Conservation (phyloP, 2,113 vertebrate species). For the Atractosteus spatula region DNA sequence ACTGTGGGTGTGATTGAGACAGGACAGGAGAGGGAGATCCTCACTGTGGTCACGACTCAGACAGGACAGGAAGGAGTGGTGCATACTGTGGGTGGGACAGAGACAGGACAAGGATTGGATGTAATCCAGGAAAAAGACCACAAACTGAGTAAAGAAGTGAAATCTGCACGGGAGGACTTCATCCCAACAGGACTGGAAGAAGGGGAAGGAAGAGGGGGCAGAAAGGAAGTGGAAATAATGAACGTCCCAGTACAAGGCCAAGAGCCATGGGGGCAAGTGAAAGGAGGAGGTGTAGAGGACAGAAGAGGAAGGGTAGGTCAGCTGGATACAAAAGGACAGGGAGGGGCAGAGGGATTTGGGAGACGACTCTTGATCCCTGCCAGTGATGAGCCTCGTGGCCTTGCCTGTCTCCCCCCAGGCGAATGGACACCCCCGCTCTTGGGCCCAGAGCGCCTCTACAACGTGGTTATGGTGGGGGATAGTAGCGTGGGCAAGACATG, state of each 20-base stretch:
- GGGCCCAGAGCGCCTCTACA: conserved; percentile 65
- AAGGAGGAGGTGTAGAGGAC: not conserved
- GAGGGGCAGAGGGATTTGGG: conserved; percentile 1
- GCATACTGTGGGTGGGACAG: too few species aligned
- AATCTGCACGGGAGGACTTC: too few species aligned
- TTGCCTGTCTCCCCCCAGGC: conserved; percentile 22
- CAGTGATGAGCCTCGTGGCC: not conserved
- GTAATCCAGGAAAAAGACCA: too few species aligned
- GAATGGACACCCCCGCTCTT: not conserved
- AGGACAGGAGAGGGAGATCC: too few species aligned
- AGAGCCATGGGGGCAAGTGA: not conserved
- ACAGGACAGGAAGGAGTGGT: too few species aligned
- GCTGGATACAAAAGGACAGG: not conserved
- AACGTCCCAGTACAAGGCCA: not conserved
- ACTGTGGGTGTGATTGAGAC: too few species aligned
- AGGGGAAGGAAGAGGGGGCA: not conserved
- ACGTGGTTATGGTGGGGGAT: conserved; percentile 83
- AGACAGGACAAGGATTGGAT: too few species aligned
- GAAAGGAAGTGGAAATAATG: not conserved
- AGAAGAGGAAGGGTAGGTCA: not conserved
- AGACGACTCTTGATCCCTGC: not conserved
- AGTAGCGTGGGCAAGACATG: conserved; percentile 88
- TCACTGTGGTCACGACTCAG: too few species aligned
- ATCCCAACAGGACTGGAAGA: too few species aligned
- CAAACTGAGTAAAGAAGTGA: too few species aligned